phyloP scores from a whole-genome alignment of 2,797 vertebrate genomes.

The Sebastes variabilis region DNA sequence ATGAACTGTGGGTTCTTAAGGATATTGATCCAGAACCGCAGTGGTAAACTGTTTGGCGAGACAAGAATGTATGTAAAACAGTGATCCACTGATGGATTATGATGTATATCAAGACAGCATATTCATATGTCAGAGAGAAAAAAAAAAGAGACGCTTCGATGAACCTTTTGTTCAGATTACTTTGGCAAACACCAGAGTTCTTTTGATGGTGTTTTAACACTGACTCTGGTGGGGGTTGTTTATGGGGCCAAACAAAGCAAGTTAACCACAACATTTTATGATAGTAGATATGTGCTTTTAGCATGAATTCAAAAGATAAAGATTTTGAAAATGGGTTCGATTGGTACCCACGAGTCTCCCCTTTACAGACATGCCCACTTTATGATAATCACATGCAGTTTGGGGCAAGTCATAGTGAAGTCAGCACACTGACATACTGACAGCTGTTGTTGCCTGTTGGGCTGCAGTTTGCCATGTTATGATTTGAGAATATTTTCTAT shows the following conservation, averaged over 20 bases:
- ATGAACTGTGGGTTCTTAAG: conserved; percentile 98
- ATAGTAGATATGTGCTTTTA: background rate
- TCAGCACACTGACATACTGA: no score
- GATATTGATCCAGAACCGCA: conserved; percentile 98
- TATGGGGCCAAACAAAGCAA: background rate
- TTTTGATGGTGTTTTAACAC: background rate
- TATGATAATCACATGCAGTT: no score
- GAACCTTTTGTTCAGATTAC: background rate
- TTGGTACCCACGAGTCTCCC: no score
- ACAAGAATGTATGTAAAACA: background rate
- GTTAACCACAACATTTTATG: background rate
- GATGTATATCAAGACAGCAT: background rate
- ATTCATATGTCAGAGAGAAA: background rate
- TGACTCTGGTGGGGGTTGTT: background rate
- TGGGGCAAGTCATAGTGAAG: no score
- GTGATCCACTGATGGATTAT: background rate
- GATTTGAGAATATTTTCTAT: fast-evolving
- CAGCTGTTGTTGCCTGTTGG: no score
- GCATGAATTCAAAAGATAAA: background rate
- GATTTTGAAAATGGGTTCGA: background rate
- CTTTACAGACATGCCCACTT: no score
- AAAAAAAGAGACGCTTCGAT: background rate
- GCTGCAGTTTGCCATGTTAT: no score
- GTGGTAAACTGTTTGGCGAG: conserved; percentile 84
- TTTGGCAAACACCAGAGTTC: background rate